Base-by-base conservation (phyloP, 2,797 vertebrate genomes). In the Myotis vivesi region DNA sequence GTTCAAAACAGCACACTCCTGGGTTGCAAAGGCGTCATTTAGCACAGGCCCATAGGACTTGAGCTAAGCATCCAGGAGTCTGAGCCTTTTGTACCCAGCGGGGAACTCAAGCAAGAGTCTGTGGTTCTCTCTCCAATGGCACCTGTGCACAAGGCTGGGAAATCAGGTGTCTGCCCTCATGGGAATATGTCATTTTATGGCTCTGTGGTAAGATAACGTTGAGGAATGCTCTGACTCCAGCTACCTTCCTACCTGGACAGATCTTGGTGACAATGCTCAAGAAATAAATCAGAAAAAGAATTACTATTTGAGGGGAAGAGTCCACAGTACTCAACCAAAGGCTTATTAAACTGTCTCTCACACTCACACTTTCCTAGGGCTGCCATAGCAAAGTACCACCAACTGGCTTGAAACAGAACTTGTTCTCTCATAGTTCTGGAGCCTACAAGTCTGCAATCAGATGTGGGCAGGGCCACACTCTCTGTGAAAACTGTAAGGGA, bases 311-410 rank as follows among this genome's bases (percentile, higher is more conserved):
- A 73, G 41, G 68, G 46, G 46, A 41, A 22, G 28, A 79, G 17
- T 88, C 77, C 41, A 41, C 30, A 51, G 72, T 33, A 12, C 71
- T 85, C 80, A 59, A 49, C 51, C 36, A 68, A 82, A 95, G 6
- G 41, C n/a, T 72, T 36, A n/a, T 30, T 41, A 36, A 69, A 55
- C 62, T 53, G 11, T 6, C 53, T 2, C 33, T 19, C 62, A 8
- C 72, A 8, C 33, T 6, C 17, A 13, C 23, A 3, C 28, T 62
- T 25, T 66, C 30, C 68, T 17, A 30, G 44, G 46, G 68, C 28
- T 22, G 15, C 89, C 6, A 0, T n/a, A 3, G 8, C 53, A 19
- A 66, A 5, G 41, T 2, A 22, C 75, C 33, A 12, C 19, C 36
- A 8, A 3, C 8, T 1, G 0, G 38, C 64, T 82, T 30, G 8